These are phyloP conservation scores for Dendronephthya gigantea DNA, from an alignment of 64 coral and sea anemone species.

Conservation along the genomic window DNA sequence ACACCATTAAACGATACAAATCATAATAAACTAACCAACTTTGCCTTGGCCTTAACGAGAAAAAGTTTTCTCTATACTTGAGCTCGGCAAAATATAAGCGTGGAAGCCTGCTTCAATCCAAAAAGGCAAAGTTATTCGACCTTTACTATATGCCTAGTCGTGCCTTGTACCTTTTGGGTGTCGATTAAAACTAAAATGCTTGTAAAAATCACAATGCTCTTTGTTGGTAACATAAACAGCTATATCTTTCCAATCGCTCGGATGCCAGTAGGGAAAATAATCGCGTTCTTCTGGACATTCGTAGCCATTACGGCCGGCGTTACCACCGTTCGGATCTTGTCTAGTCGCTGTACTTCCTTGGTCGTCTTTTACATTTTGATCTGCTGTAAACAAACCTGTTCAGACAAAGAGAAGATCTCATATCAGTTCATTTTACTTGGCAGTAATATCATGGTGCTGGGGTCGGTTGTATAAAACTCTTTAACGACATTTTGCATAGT, in stretches of 20 bases:
- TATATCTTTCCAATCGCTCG: slow-evolving; percentile 78
- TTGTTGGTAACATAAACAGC: slow-evolving; percentile 29
- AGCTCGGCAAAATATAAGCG: no score
- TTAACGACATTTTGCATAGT: no score
- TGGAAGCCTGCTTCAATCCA: no score
- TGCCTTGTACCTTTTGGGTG: slow-evolving; percentile 11
- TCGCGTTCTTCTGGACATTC: slow-evolving; percentile 93
- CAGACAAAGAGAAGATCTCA: background rate
- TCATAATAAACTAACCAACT: no score
- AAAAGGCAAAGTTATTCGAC: no score
- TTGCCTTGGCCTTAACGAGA: no score
- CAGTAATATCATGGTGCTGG: no score
- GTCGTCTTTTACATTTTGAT: slow-evolving; percentile 56
- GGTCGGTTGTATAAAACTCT: no score
- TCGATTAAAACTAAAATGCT: slow-evolving; percentile 31
- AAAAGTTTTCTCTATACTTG: no score
- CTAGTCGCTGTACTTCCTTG: slow-evolving; percentile 54
- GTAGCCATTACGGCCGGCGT: slow-evolving; percentile 67
- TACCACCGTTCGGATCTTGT: slow-evolving; percentile 82
- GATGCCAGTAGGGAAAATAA: slow-evolving; percentile 96
- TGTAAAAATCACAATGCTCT: slow-evolving; percentile 29
- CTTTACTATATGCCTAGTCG: no score
- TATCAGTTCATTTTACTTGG: no score
- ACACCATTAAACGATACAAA: no score
- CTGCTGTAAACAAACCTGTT: slow-evolving; percentile 81